These are phyloP conservation scores for Panagrolaimus sp. DNA, from an alignment of 1,140 invertebrate species.

Conservation along the genomic window DNA sequence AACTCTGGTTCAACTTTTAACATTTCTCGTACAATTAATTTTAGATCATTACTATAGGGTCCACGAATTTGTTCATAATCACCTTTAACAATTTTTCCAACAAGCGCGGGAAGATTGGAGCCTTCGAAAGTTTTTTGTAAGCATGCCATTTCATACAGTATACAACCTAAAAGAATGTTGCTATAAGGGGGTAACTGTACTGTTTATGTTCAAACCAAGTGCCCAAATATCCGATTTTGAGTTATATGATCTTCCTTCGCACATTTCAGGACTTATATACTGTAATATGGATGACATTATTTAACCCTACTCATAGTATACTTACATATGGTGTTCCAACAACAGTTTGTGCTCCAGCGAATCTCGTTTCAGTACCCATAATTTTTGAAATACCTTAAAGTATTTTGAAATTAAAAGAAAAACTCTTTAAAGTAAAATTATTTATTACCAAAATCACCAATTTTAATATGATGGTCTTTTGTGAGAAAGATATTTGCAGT, in stretches of 20 bases:
- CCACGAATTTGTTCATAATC: constrained; percentile 65
- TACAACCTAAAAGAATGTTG: constrained; percentile 64
- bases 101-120: constrained; percentile 70
- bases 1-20: constrained; percentile 60
- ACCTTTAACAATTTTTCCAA: constrained; percentile 69
- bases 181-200: not conserved
- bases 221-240: constrained; percentile 77
- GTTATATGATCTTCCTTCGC: constrained; percentile 72
- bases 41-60: constrained; percentile 67
- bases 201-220: constrained; percentile 57
- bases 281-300: constrained; percentile 8
- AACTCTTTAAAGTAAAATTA: too few relatives aligned
- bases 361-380: constrained; percentile 66
- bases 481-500: constrained; percentile 74
- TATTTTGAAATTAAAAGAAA: constrained; percentile 61
- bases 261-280: constrained; percentile 64
- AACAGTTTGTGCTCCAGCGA: constrained; percentile 69
- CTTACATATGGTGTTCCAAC: constrained; percentile 76
- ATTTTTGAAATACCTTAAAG: constrained; percentile 66
- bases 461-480: constrained; percentile 63
- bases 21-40: constrained; percentile 61
- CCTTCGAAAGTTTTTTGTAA: constrained; percentile 73
- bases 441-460: constrained; percentile 69
- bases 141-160: constrained; percentile 74
- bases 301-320: constrained; percentile 51